Base-by-base conservation (phyloP, 2,797 vertebrate species). In the Scomberomorus guttatus region DNA sequence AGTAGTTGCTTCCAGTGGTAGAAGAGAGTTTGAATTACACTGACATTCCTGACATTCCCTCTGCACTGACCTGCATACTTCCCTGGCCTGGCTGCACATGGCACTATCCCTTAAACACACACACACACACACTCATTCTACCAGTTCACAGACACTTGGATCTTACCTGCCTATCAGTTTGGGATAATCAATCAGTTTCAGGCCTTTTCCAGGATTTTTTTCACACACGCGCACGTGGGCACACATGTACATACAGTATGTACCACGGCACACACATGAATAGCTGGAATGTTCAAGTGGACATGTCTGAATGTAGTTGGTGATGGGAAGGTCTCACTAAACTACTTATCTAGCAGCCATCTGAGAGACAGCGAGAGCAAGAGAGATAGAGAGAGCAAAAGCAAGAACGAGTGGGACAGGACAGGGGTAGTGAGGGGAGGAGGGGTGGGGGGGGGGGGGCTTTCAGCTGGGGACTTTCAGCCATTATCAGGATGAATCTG, bases 1-100 rank as follows among this genome's bases (percentile, higher is more conserved):
- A 87, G 37, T 44, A 34, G 75, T 84, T 50, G 85, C 75, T 83
- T 85, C 63, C 62, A 54, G 80, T 79, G 46, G 87, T 72, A 63
- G 85, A 83, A 51, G 70, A 79, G 79, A 90, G 87, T 92, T 91
- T 84, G 89, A 90, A 85, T 93, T 93, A 90, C 92, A 87, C 89
- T 80, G 89, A 92, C 94, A 95, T 95, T 95, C 95, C 90, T 94
- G 82, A 87, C 91, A 95, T 95, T 95, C 94, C 86, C 91, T 68
- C 63, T 55, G 65, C 83, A 25, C 87, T 92, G 93, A 92, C 93
- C 92, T 93, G 92, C 93, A 95, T 95, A 94, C 87, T 92, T 94
- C 81, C 76, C 79, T 88, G 91, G 87, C 76, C 89, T 85, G 89
- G 87, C 82, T 84, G 87, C 89, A 87, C 89, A 92, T 92, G 92